phyloP scores from a whole-genome alignment of 2,113 vertebrate genomes.

The Rallus limicola region DNA sequence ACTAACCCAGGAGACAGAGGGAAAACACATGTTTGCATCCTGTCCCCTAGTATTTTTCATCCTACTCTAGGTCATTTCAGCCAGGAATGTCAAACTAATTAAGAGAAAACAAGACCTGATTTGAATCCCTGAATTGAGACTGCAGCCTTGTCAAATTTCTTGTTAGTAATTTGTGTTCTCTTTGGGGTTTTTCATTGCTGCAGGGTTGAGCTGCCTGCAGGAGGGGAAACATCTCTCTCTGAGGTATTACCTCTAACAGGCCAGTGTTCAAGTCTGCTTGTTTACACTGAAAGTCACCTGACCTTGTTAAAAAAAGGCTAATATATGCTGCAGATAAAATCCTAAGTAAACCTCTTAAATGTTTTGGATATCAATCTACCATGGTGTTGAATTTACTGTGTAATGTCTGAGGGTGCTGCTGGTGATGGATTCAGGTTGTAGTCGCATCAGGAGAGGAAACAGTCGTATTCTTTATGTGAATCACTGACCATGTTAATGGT shows the following conservation, averaged over 20 bases:
- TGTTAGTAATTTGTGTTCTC: not conserved
- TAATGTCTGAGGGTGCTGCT: not conserved
- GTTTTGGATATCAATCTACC: not conserved
- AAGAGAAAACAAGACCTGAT: not conserved
- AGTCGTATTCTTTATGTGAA: not conserved
- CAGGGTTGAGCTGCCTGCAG: not conserved
- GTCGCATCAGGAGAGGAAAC: not conserved
- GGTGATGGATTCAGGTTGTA: not conserved
- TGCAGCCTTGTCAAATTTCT: not conserved
- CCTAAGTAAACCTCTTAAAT: not conserved
- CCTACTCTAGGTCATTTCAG: not conserved
- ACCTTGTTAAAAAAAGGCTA: not conserved
- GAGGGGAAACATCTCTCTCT: not conserved
- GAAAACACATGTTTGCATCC: not conserved
- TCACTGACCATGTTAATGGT: not conserved
- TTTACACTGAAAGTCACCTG: not conserved
- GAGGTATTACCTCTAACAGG: not conserved
- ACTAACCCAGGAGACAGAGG: not conserved
- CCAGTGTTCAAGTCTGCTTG: not conserved
- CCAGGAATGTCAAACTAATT: not conserved
- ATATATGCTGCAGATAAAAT: not conserved
- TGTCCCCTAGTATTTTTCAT: not conserved
- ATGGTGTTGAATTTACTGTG: not conserved
- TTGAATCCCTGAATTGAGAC: not conserved
- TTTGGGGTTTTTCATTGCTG: not conserved